Conservation (phyloP, 2,888 invertebrate genomes). For the Ephialtes manifestator region DNA sequence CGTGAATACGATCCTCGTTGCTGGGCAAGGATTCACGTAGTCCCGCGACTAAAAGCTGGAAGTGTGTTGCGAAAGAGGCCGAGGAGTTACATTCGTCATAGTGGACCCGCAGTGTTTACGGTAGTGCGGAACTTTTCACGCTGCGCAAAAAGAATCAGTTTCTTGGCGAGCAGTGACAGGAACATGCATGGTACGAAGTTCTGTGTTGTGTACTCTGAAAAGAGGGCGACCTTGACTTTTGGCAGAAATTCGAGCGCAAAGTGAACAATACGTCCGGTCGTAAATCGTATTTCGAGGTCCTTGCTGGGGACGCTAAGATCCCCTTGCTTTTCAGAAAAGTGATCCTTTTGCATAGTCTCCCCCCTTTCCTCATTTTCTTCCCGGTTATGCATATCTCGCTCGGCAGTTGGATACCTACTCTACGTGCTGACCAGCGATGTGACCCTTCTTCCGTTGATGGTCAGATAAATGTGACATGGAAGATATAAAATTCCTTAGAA, state of each 20-base stretch:
- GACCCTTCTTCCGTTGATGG: background rate
- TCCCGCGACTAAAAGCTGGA: slow-evolving; percentile 50
- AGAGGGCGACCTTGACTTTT: slow-evolving; percentile 81
- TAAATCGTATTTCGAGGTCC: slow-evolving; percentile 83
- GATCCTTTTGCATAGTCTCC: slow-evolving; percentile 24
- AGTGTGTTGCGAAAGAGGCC: slow-evolving; percentile 35
- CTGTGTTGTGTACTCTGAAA: slow-evolving; percentile 4
- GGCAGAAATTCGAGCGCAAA: slow-evolving; percentile 69
- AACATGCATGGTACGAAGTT: slow-evolving; percentile 17
- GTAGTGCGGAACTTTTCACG: slow-evolving; percentile 80
- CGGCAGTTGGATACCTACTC: slow-evolving; percentile 61
- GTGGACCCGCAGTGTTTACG: slow-evolving; percentile 78
- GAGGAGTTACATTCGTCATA: slow-evolving; percentile 73
- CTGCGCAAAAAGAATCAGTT: slow-evolving; percentile 78
- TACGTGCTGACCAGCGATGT: background rate
- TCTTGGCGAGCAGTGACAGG: slow-evolving; percentile 70
- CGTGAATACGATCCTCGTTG: slow-evolving; percentile 32
- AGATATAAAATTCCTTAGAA: background rate
- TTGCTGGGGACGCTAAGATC: slow-evolving; percentile 73
- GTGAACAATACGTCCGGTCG: slow-evolving; percentile 79
- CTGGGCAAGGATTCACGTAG: slow-evolving; percentile 52
- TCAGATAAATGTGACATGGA: background rate
- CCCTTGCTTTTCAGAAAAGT: slow-evolving; percentile 13
- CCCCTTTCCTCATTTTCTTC: slow-evolving; percentile 61
- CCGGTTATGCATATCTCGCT: slow-evolving; percentile 79